phyloP scores from a whole-genome alignment of 1,140 invertebrate genomes.

The Diorhabda elongata region DNA sequence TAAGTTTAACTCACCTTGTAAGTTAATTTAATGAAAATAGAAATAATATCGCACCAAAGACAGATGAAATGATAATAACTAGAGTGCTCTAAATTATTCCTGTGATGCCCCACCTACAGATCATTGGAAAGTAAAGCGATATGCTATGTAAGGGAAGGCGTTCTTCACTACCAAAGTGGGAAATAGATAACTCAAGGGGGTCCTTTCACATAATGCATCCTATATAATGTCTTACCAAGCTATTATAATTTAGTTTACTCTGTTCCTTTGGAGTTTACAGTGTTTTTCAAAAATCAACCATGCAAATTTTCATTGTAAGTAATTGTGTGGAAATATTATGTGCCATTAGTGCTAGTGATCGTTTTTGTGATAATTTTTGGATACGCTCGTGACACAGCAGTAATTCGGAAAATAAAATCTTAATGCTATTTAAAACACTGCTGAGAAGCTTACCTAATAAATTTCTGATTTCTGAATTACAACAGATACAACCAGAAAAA shows the following conservation, averaged over 20 bases:
- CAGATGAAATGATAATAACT: too few species aligned
- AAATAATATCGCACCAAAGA: too few species aligned
- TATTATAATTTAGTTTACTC: constrained; percentile 21
- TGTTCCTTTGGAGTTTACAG: constrained; percentile 15
- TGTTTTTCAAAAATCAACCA: constrained; percentile 19
- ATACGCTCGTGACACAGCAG: too few species aligned
- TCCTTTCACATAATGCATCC: constrained; percentile 25
- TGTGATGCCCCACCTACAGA: constrained; percentile 16
- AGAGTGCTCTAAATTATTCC: neutral
- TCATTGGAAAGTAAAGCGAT: constrained; percentile 31
- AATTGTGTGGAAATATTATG: neutral
- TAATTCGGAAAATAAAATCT: too few species aligned
- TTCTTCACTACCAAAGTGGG: constrained; percentile 14
- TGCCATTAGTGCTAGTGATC: too few species aligned
- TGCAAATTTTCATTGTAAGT: constrained; percentile 31
- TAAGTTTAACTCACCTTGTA: too few species aligned
- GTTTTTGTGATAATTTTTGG: too few species aligned
- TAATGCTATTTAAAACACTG: too few species aligned
- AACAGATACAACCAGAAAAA: too few species aligned
- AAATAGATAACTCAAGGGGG: constrained; percentile 20
- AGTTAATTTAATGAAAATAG: too few species aligned
- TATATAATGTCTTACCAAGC: constrained; percentile 21
- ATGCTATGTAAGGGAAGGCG: constrained; percentile 5
- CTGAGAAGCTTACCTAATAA: too few species aligned
- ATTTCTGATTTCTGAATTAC: too few species aligned